Conservation (phyloP, 2,797 vertebrate genomes). For the Botia almorhae region DNA sequence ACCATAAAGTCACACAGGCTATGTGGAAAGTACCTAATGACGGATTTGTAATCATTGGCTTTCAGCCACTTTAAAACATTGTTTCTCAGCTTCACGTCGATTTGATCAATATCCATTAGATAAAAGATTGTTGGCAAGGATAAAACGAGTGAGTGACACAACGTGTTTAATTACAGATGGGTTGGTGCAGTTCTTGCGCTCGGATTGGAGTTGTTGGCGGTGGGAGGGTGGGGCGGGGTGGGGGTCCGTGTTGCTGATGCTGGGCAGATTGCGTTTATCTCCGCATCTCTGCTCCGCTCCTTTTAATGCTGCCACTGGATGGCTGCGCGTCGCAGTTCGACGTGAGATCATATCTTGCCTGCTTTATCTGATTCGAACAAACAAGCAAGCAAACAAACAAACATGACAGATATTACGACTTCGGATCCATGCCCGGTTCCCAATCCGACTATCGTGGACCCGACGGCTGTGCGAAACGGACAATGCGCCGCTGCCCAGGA, state of each 20-base stretch:
- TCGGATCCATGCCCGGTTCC: conserved; percentile 76
- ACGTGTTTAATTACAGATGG: conserved; percentile 45
- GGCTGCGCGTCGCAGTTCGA: conserved; percentile 69
- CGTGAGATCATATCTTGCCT: conserved; percentile 64
- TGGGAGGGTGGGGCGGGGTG: conserved; percentile 39
- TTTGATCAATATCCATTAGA: not conserved
- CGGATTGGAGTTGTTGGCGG: conserved; percentile 45
- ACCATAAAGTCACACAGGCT: not conserved
- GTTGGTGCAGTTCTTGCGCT: conserved; percentile 48
- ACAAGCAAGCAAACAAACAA: conserved; percentile 26
- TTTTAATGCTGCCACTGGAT: conserved; percentile 69
- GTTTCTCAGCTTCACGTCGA: not conserved
- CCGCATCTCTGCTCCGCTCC: conserved; percentile 63
- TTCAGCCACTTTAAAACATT: not conserved
- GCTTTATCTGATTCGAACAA: conserved; percentile 43
- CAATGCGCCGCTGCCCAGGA: conserved; percentile 73
- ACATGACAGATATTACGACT: conserved; percentile 74
- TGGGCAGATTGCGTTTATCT: conserved; percentile 66
- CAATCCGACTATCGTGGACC: conserved; percentile 81
- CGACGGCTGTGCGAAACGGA: conserved; percentile 74
- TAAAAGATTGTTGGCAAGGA: not conserved
- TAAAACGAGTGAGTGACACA: not conserved
- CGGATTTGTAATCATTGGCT: not conserved
- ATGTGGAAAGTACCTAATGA: not conserved
- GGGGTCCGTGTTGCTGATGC: conserved; percentile 66